A percentile compares a stretch with the other conserved stretches of the same genome.
Conservation (phyloP, 2,888 invertebrate genomes). For the Tryphoninae sp. region DNA sequence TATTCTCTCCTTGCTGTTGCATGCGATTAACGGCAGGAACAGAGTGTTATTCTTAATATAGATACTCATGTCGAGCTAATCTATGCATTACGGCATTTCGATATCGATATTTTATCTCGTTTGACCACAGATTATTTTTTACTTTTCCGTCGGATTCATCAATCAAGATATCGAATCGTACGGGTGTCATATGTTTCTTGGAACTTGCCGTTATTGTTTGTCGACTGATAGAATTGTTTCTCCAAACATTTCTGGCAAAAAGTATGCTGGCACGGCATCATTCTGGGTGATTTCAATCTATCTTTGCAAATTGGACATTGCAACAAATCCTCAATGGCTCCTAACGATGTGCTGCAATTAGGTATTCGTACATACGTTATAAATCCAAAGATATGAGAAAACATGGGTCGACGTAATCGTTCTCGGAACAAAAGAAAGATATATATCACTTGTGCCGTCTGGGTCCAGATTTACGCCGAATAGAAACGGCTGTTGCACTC, state of each 20-base stretch:
- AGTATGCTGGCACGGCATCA: conserved; percentile 87
- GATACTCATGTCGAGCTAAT: conserved; percentile 9
- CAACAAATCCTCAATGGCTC: conserved; percentile 84
- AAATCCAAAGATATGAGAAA: background rate
- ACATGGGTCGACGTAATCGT: too few relatives aligned
- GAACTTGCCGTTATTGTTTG: conserved; percentile 48
- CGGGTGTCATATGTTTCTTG: background rate
- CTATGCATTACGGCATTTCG: background rate
- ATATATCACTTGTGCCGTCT: conserved; percentile 60
- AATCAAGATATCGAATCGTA: background rate
- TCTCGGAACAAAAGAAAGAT: background rate
- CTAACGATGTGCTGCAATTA: conserved; percentile 74
- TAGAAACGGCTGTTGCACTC: conserved; percentile 16
- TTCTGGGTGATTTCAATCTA: conserved; percentile 83
- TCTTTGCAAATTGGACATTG: conserved; percentile 85
- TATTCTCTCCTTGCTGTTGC: background rate
- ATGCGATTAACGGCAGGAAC: background rate
- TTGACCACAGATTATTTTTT: conserved; percentile 2
- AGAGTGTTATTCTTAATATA: conserved; percentile 2
- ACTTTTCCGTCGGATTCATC: background rate
- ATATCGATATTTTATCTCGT: conserved; percentile 15
- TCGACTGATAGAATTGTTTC: conserved; percentile 78
- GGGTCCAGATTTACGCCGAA: conserved; percentile 42
- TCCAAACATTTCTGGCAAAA: conserved; percentile 85
- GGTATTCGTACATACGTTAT: background rate